A percentile compares a stretch with the other conserved stretches of the same genome.
Evolutionary conservation across 2,797 vertebrate species (phyloP).

Genomic region (Phoeniculus purpureus): DNA sequence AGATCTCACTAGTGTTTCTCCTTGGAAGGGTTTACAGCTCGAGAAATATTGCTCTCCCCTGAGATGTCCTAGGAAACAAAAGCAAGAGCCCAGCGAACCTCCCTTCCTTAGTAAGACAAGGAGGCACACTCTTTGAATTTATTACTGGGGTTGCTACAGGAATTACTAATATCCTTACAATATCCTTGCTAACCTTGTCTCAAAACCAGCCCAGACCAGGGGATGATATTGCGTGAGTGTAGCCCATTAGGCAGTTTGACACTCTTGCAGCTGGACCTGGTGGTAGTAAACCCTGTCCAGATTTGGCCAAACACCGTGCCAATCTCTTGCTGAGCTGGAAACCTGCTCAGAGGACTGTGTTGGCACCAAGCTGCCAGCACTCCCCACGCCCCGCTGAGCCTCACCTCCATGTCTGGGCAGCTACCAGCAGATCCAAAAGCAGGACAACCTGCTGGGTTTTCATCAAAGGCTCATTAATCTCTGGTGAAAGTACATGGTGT

Average conservation of each 20-base stretch:
- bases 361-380: background rate
- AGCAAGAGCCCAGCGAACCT: background rate
- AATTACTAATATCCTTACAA: background rate
- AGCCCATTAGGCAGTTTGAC: background rate
- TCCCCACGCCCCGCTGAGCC: background rate
- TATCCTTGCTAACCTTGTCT: background rate
- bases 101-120: background rate
- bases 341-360: rapidly evolving
- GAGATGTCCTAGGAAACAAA: background rate
- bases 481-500: slow-evolving; percentile 64
- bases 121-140: background rate
- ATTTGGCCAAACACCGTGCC: background rate
- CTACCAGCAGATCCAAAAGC: background rate
- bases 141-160: background rate
- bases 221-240: background rate
- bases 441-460: slow-evolving; percentile 46
- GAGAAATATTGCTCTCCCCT: slow-evolving; percentile 2
- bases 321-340: background rate
- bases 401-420: slow-evolving; percentile 17
- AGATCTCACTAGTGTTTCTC: slow-evolving; percentile 16
- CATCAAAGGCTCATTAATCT: slow-evolving; percentile 68
- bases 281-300: background rate
- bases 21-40: background rate
- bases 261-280: background rate
- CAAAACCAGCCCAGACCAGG: background rate